These are phyloP conservation scores for Psylliodes chrysocephalus DNA, from an alignment of 2,888 invertebrate genomes.

Conservation along the genomic window DNA sequence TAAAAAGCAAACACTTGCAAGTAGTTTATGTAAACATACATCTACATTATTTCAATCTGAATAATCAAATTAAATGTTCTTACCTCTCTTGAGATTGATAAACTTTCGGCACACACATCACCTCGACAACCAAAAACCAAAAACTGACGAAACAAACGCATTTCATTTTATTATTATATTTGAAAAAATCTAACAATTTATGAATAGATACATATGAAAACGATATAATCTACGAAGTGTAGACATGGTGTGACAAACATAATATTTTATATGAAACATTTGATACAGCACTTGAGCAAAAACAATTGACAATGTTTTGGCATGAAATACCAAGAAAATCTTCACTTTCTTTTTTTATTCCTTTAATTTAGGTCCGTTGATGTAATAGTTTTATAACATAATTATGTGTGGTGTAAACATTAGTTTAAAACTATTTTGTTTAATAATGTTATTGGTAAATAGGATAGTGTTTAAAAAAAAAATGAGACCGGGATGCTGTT, in stretches of 20 bases:
- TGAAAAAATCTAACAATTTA: background rate
- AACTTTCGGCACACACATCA: constrained; percentile 56
- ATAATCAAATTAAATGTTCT: constrained; percentile 32
- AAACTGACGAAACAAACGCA: constrained; percentile 10
- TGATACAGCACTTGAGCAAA: constrained; percentile 57
- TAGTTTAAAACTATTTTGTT: no score
- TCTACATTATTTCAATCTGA: no score
- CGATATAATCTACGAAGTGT: background rate
- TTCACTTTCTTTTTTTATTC: constrained; percentile 50
- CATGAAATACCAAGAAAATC: constrained; percentile 37
- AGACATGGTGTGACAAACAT: constrained; percentile 23
- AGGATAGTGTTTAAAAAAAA: no score
- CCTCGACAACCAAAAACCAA: constrained; percentile 14
- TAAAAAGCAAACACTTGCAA: no score
- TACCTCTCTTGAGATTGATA: constrained; percentile 57
- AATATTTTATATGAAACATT: constrained; percentile 51
- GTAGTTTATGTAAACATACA: no score
- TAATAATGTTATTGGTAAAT: no score
- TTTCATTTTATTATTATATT: constrained; percentile 9
- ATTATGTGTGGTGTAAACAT: no score
- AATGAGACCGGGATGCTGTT: background rate
- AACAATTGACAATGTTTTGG: constrained; percentile 59
- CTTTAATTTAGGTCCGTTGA: constrained; percentile 12
- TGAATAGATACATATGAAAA: background rate
- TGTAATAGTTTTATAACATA: constrained; percentile 21